These are phyloP conservation scores for Hirtodrosophila cameraria DNA, from an alignment of 2,888 invertebrate species.

Conservation along the genomic window DNA sequence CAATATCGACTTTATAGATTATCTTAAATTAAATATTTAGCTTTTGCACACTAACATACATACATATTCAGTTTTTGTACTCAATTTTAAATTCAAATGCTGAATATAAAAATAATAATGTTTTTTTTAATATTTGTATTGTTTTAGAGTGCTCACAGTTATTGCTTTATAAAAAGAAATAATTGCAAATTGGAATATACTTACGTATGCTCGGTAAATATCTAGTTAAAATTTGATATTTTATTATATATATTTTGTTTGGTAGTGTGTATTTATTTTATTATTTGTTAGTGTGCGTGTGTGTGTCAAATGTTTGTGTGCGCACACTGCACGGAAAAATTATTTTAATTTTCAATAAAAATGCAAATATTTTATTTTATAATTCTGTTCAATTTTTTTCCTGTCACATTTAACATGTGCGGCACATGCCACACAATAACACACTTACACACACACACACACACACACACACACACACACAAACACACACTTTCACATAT, in stretches of 20 bases:
- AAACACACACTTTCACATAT: neutral
- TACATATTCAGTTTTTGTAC: too few relatives aligned
- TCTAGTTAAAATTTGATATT: slow-evolving; percentile 41
- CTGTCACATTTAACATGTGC: slow-evolving; percentile 40
- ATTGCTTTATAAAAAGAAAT: too few relatives aligned
- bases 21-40: too few relatives aligned
- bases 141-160: too few relatives aligned
- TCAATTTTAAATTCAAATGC: too few relatives aligned
- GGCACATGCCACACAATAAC: slow-evolving; percentile 11
- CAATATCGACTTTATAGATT: too few relatives aligned
- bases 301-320: slow-evolving; percentile 4
- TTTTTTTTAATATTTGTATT: neutral
- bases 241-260: slow-evolving; percentile 34
- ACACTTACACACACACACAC: slow-evolving; percentile 1
- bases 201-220: slow-evolving; percentile 14
- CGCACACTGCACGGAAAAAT: slow-evolving; percentile 45
- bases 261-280: neutral
- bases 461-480: neutral
- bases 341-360: slow-evolving; percentile 77
- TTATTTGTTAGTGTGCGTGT: slow-evolving; percentile 3
- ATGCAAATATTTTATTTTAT: slow-evolving; percentile 77
- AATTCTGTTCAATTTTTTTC: slow-evolving; percentile 44
- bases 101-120: too few relatives aligned
- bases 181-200: neutral
- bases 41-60: too few relatives aligned